phyloP scores from a whole-genome alignment of 1,140 invertebrate genomes.

The Palaemon carinicauda region DNA sequence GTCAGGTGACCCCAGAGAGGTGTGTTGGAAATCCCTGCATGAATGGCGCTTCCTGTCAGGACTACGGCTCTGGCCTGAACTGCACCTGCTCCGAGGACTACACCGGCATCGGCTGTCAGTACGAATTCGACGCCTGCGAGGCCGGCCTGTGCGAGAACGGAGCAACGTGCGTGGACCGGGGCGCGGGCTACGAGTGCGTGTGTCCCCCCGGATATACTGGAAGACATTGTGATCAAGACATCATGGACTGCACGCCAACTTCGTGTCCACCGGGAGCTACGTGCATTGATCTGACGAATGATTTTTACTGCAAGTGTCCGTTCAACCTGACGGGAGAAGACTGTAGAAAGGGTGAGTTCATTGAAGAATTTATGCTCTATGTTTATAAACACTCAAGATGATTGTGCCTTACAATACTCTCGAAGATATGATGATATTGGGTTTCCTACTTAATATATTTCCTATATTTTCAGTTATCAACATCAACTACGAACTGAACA shows the following conservation, averaged over 20 bases:
- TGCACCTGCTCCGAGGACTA: constrained; percentile 89
- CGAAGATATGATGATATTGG: background rate
- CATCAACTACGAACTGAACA: constrained; percentile 94
- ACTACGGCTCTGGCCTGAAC: constrained; percentile 93
- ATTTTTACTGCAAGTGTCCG: constrained; percentile 94
- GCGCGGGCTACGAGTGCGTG: constrained; percentile 82
- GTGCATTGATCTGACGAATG: constrained; percentile 91
- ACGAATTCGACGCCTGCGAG: constrained; percentile 91
- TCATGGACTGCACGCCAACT: constrained; percentile 90
- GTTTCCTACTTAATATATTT: background rate
- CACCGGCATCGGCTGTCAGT: constrained; percentile 89
- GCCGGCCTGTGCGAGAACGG: constrained; percentile 90
- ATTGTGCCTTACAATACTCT: constrained; percentile 10
- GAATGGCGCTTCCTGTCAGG: constrained; percentile 92
- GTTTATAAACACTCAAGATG: constrained; percentile 29
- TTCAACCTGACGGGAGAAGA: constrained; percentile 96
- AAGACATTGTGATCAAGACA: constrained; percentile 87
- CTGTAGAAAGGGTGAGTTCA: constrained; percentile 85
- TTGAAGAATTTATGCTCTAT: constrained; percentile 12
- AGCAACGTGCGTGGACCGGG: constrained; percentile 86
- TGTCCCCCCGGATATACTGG: constrained; percentile 83
- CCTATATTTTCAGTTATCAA: constrained; percentile 78
- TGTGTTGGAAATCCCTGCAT: constrained; percentile 96
- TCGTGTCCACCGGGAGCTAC: constrained; percentile 93
- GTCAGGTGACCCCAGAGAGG: constrained; percentile 92